A percentile compares a stretch with the other conserved stretches of the same genome.
Evolutionary conservation across 2,797 vertebrate genomes (phyloP).

Genomic region (Tympanoctomys barrerae): DNA sequence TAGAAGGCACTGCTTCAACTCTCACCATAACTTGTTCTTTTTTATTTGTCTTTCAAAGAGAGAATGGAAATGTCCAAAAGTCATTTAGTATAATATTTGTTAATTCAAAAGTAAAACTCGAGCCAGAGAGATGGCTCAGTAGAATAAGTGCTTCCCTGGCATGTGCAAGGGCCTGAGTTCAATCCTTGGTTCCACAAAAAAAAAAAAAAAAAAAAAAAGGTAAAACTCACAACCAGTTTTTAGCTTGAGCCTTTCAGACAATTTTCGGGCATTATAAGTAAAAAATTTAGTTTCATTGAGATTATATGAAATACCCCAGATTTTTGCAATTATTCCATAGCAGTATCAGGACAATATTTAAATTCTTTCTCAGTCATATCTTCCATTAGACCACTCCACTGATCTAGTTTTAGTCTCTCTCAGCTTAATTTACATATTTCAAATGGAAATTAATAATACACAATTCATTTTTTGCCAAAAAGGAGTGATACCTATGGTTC

Average conservation of each 20-base stretch:
- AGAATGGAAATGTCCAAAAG: not conserved
- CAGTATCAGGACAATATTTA: not conserved
- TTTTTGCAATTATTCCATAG: not conserved
- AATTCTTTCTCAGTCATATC: not conserved
- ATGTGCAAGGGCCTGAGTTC: too few species aligned
- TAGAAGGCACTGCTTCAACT: not conserved
- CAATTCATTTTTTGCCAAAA: constrained; percentile 20
- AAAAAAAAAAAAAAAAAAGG: not conserved
- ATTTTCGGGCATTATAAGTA: not conserved
- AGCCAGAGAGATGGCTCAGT: too few species aligned
- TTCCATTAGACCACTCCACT: not conserved
- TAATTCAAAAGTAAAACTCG: not conserved
- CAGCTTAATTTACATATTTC: not conserved
- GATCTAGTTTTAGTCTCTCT: not conserved
- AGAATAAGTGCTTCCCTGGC: too few species aligned
- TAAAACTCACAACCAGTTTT: not conserved
- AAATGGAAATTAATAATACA: constrained; percentile 25
- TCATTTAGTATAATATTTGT: not conserved
- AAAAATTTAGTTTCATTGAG: not conserved
- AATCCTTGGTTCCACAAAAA: too few species aligned
- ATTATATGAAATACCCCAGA: not conserved
- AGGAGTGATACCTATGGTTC: not conserved
- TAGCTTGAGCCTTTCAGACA: not conserved
- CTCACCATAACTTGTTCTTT: not conserved
- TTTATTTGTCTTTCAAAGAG: constrained; percentile 24